These are phyloP conservation scores for Macrobrachium nipponense DNA, from an alignment of 1,140 invertebrate genomes.

Conservation along the genomic window DNA sequence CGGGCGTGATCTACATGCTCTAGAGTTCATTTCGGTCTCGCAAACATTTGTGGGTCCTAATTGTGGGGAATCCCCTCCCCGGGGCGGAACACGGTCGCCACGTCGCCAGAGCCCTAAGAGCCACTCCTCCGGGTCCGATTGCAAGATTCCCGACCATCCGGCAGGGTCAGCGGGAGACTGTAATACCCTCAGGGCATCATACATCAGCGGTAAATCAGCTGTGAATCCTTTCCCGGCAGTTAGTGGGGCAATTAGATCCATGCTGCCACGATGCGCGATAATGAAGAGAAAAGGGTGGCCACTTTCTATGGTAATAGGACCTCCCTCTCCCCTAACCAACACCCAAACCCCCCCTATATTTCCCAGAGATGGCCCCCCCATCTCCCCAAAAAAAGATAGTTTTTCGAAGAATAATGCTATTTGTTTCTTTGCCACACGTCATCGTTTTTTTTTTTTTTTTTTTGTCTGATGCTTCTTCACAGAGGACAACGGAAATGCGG, in stretches of 20 bases:
- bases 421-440: no score
- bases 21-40: conserved; percentile 36
- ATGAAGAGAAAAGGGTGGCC: conserved; percentile 48
- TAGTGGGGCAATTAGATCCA: conserved; percentile 60
- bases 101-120: neutral
- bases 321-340: no score
- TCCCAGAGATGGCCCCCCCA: no score
- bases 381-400: no score
- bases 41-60: conserved; percentile 48
- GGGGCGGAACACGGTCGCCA: neutral
- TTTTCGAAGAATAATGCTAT: no score
- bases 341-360: no score
- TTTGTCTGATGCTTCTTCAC: no score
- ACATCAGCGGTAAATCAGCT: conserved; percentile 57
- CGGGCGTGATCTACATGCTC: conserved; percentile 28
- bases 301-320: conserved; percentile 45
- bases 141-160: conserved; percentile 27
- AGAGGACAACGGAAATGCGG: no score
- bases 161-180: neutral
- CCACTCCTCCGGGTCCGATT: neutral
- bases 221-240: conserved; percentile 58
- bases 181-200: conserved; percentile 33
- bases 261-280: conserved; percentile 54
- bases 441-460: no score
- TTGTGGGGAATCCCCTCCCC: conserved; percentile 24